A percentile compares a stretch with the other conserved stretches of the same genome.
These are phyloP conservation scores for Drosophila navojoa DNA, from an alignment of 1,140 invertebrate species.

Conservation along the genomic window DNA sequence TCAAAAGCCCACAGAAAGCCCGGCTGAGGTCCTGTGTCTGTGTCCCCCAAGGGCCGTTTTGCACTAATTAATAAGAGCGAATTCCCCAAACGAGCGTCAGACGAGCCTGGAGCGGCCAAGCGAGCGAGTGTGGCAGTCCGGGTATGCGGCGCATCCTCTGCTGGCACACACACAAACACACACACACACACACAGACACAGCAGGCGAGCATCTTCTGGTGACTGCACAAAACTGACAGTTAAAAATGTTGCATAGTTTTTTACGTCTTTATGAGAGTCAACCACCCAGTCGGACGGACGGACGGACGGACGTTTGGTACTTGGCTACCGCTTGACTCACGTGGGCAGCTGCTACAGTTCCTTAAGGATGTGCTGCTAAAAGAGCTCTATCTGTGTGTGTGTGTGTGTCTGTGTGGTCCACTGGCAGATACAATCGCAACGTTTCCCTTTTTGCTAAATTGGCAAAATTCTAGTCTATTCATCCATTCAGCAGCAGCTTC, in stretches of 20 bases:
- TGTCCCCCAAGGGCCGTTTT: constrained; percentile 76
- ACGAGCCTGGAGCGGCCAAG: constrained; percentile 30
- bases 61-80: constrained; percentile 80
- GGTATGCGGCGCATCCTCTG: constrained; percentile 28
- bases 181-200: constrained; percentile 1
- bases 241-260: constrained; percentile 81
- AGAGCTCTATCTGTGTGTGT: constrained; percentile 24
- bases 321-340: constrained; percentile 49
- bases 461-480: constrained; percentile 73
- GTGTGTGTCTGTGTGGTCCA: constrained; percentile 56
- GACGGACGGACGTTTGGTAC: constrained; percentile 16
- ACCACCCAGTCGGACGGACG: constrained; percentile 62
- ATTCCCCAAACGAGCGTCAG: constrained; percentile 60
- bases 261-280: constrained; percentile 78
- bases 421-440: constrained; percentile 60
- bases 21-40: constrained; percentile 22
- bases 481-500: constrained; percentile 56
- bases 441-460: constrained; percentile 80
- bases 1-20: constrained; percentile 64
- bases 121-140: constrained; percentile 23
- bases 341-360: constrained; percentile 45
- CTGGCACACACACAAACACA: constrained; percentile 29
- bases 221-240: constrained; percentile 64
- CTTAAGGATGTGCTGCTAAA: constrained; percentile 33
- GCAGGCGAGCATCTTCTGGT: constrained; percentile 39